phyloP scores from a whole-genome alignment of 1,140 invertebrate genomes.

The Magallana gigas region DNA sequence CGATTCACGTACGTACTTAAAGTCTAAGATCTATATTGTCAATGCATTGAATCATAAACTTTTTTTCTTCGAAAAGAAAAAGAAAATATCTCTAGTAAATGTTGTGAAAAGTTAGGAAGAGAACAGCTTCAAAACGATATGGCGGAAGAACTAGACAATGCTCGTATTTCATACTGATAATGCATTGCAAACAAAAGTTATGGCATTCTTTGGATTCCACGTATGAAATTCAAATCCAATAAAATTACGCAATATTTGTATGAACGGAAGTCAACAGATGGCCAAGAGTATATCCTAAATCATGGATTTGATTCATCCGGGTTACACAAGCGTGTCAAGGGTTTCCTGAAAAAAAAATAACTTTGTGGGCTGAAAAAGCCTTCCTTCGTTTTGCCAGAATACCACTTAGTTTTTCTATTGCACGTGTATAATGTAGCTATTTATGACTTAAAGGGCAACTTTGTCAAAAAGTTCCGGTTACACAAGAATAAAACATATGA shows the following conservation, averaged over 20 bases:
- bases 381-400: not conserved
- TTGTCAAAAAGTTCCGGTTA: not conserved
- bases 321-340: not conserved
- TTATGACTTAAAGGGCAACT: not conserved
- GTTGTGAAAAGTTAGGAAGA: too few species aligned
- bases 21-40: too few species aligned
- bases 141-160: too few species aligned
- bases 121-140: too few species aligned
- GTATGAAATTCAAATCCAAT: not conserved
- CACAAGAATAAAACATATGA: not conserved
- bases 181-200: too few species aligned
- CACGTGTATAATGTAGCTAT: not conserved
- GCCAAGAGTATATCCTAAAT: not conserved
- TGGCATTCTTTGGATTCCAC: not conserved
- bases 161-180: too few species aligned
- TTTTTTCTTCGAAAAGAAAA: too few species aligned
- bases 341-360: not conserved
- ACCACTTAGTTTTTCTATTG: not conserved
- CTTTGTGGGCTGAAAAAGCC: not conserved
- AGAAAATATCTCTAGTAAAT: too few species aligned
- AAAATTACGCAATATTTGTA: not conserved
- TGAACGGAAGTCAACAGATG: slow-evolving; percentile 8
- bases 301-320: too few species aligned
- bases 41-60: too few species aligned
- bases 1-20: too few species aligned